These are phyloP conservation scores for Samia ricini DNA, from an alignment of 1,140 invertebrate species.

Conservation along the genomic window DNA sequence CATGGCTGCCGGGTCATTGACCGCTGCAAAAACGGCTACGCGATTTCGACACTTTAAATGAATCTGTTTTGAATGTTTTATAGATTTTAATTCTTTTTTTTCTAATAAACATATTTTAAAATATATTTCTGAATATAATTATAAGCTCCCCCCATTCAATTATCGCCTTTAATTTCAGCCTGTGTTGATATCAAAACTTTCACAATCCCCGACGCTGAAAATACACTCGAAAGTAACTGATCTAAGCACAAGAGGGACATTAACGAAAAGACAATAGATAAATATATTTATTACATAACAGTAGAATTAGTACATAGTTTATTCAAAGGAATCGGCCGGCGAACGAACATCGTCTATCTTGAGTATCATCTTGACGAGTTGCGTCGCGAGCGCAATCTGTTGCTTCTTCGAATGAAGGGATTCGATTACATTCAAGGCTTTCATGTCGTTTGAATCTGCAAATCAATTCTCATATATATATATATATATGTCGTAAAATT, in stretches of 20 bases:
- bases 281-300: slow-evolving; percentile 14
- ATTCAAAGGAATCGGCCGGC: slow-evolving; percentile 78
- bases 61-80: too few species aligned
- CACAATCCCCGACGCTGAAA: too few species aligned
- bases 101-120: too few species aligned
- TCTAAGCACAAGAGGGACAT: neutral
- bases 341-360: slow-evolving; percentile 99
- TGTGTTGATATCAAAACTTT: too few species aligned
- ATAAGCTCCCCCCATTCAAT: too few species aligned
- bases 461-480: neutral
- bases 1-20: too few species aligned
- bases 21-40: too few species aligned
- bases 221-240: too few species aligned
- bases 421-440: slow-evolving; percentile 96
- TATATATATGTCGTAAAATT: slow-evolving; percentile 3
- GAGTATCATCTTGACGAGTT: slow-evolving; percentile 90
- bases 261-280: neutral
- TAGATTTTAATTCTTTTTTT: too few species aligned
- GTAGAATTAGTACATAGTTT: slow-evolving; percentile 20
- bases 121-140: too few species aligned
- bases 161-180: too few species aligned
- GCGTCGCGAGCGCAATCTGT: slow-evolving; percentile 97
- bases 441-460: slow-evolving; percentile 91
- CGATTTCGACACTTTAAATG: too few species aligned
- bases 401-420: slow-evolving; percentile 98